phyloP scores from a whole-genome alignment of 2,797 vertebrate genomes.

The Enteromius paludinosus region DNA sequence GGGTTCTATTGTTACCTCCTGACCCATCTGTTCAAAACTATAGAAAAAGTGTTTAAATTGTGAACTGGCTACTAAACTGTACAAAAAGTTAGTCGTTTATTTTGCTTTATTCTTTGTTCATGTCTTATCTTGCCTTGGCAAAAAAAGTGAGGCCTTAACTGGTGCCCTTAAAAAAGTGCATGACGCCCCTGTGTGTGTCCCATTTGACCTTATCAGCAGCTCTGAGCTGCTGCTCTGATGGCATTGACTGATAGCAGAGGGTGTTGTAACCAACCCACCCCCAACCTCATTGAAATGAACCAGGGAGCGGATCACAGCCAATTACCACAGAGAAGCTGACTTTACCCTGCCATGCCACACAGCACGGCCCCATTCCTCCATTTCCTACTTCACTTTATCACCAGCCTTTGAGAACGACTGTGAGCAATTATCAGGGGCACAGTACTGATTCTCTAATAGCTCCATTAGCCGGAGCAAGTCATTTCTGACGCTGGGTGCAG shows the following conservation, averaged over 20 bases:
- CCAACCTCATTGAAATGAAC: slow-evolving; percentile 33
- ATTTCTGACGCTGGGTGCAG: slow-evolving; percentile 4
- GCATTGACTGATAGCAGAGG: slow-evolving; percentile 52
- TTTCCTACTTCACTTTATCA: slow-evolving; percentile 51
- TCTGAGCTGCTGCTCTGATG: slow-evolving; percentile 56
- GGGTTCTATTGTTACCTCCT: neutral
- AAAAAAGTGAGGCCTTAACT: neutral
- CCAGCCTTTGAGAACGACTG: slow-evolving; percentile 49
- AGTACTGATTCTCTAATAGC: slow-evolving; percentile 38
- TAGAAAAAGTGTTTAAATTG: neutral
- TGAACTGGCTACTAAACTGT: neutral
- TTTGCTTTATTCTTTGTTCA: neutral
- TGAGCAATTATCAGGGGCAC: slow-evolving; percentile 58
- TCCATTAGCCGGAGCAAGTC: neutral
- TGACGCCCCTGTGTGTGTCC: slow-evolving; percentile 15
- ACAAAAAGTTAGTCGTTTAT: neutral
- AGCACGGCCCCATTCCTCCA: slow-evolving; percentile 11
- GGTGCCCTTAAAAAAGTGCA: neutral
- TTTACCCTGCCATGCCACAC: slow-evolving; percentile 40
- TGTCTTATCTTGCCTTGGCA: slow-evolving; percentile 11
- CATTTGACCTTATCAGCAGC: slow-evolving; percentile 55
- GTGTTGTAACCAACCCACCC: slow-evolving; percentile 41
- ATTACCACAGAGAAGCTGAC: slow-evolving; percentile 24
- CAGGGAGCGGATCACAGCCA: slow-evolving; percentile 28
- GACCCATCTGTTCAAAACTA: neutral